These are phyloP conservation scores for Maccullochella peelii DNA, from an alignment of 2,113 vertebrate species.

Conservation along the genomic window DNA sequence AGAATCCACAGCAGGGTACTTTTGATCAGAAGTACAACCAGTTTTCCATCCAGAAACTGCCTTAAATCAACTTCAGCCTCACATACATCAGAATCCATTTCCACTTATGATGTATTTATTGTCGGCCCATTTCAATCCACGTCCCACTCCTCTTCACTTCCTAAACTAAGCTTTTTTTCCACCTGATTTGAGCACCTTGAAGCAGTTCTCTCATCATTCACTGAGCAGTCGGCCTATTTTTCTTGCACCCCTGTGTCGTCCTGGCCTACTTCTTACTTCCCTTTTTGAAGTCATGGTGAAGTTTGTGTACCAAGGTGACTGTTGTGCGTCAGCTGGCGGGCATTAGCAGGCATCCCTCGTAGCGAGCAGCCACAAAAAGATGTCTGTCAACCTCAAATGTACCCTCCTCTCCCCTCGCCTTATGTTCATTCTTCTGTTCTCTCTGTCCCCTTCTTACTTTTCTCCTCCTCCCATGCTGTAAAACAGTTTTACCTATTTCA, in stretches of 20 bases:
- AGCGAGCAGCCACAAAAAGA: conserved; percentile 9
- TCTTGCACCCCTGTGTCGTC: conserved; percentile 17
- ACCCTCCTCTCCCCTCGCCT: not conserved
- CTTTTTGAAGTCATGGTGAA: conserved; percentile 20
- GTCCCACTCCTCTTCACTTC: not conserved
- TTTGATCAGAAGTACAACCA: not conserved
- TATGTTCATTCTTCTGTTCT: conserved; percentile 11
- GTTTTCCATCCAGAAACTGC: not conserved
- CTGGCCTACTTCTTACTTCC: conserved; percentile 15
- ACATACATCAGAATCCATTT: not conserved
- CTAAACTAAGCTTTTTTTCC: not conserved
- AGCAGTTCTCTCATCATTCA: not conserved
- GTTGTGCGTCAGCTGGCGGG: conserved; percentile 27
- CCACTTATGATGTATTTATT: not conserved
- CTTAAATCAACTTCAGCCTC: not conserved
- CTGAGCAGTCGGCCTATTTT: conserved; percentile 15
- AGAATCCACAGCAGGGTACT: not conserved
- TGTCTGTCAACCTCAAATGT: conserved; percentile 17
- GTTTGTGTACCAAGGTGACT: conserved; percentile 45
- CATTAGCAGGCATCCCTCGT: conserved; percentile 34
- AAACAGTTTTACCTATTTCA: too few species aligned
- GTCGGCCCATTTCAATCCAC: not conserved
- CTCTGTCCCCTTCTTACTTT: not conserved
- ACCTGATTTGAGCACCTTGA: conserved; percentile 7
- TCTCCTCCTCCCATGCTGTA: not conserved